These are phyloP conservation scores for Sphenopsis melanotis DNA, from an alignment of 2,797 vertebrate species.

Conservation along the genomic window DNA sequence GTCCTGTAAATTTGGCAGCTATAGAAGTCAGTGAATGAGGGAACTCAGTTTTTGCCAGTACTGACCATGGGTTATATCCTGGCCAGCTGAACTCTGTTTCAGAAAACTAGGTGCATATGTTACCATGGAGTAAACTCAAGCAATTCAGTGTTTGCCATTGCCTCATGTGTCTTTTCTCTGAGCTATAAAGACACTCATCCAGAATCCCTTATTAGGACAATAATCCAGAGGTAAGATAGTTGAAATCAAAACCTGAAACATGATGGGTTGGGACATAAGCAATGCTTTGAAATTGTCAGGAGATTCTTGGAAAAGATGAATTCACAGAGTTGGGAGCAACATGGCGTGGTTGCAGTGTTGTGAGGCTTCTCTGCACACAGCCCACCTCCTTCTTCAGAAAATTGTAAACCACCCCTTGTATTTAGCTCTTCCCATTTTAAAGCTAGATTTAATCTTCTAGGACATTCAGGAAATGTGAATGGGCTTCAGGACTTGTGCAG, in stretches of 20 bases:
- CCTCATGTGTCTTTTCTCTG: not conserved
- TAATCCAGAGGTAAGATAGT: not conserved
- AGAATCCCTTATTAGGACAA: not conserved
- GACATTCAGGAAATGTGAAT: not conserved
- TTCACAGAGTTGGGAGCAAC: not conserved
- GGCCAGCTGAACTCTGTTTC: not conserved
- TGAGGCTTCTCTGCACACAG: not conserved
- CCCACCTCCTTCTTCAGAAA: not conserved
- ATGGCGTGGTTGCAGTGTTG: rapidly evolving
- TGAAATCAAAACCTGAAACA: not conserved
- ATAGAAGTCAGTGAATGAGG: constrained; percentile 2
- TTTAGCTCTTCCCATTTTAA: not conserved
- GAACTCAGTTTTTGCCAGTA: not conserved
- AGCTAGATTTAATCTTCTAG: not conserved
- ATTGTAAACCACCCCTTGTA: rapidly evolving
- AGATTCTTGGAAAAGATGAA: not conserved
- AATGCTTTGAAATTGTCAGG: not conserved
- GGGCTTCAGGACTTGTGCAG: not conserved
- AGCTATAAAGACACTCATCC: not conserved
- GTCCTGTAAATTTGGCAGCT: constrained; percentile 41
- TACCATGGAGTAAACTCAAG: not conserved
- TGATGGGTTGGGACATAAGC: not conserved
- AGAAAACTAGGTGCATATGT: not conserved
- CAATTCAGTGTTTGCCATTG: not conserved
- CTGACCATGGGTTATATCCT: not conserved